Percentiles rank a stretch among this genome's conserved stretches.
Evolutionary conservation across 2,797 vertebrate species (phyloP).

Genomic region (Ambastaia sidthimunki): DNA sequence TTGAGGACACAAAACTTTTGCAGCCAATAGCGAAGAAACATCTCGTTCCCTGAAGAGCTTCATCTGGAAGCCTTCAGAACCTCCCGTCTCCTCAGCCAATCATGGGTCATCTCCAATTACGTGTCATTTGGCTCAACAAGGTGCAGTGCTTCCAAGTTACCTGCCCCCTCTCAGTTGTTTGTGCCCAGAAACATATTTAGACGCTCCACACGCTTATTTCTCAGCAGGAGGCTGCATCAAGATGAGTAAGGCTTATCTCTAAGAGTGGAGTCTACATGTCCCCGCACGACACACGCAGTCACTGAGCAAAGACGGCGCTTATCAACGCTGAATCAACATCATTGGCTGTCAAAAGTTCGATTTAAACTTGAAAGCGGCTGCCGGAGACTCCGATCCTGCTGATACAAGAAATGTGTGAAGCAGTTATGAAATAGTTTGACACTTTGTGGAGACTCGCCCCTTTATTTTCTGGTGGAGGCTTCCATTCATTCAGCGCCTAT

Average conservation of each 20-base stretch:
- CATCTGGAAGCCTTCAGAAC: slow-evolving; percentile 47
- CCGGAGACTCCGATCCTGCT: slow-evolving; percentile 57
- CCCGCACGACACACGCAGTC: slow-evolving; percentile 55
- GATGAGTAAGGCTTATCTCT: slow-evolving; percentile 72
- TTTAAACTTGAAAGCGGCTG: slow-evolving; percentile 69
- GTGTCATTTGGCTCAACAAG: slow-evolving; percentile 50
- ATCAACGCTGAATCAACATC: slow-evolving; percentile 73
- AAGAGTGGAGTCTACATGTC: slow-evolving; percentile 64
- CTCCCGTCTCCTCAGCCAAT: slow-evolving; percentile 50
- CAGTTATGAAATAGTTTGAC: slow-evolving; percentile 64
- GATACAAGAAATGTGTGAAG: slow-evolving; percentile 60
- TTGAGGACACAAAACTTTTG: slow-evolving; percentile 57
- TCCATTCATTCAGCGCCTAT: slow-evolving; percentile 64
- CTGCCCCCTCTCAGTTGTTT: slow-evolving; percentile 64
- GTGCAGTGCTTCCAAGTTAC: slow-evolving; percentile 61
- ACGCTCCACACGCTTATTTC: slow-evolving; percentile 66
- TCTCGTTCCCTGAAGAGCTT: slow-evolving; percentile 73
- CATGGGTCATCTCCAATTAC: slow-evolving; percentile 58
- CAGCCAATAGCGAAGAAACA: slow-evolving; percentile 71
- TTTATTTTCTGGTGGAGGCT: slow-evolving; percentile 63
- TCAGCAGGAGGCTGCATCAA: slow-evolving; percentile 74
- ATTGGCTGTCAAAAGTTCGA: slow-evolving; percentile 65
- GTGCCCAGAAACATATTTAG: slow-evolving; percentile 75
- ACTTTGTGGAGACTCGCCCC: slow-evolving; percentile 52
- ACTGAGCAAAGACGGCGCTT: slow-evolving; percentile 64